Conservation (phyloP, 2,888 invertebrate species). For the Griposia aprilina region DNA sequence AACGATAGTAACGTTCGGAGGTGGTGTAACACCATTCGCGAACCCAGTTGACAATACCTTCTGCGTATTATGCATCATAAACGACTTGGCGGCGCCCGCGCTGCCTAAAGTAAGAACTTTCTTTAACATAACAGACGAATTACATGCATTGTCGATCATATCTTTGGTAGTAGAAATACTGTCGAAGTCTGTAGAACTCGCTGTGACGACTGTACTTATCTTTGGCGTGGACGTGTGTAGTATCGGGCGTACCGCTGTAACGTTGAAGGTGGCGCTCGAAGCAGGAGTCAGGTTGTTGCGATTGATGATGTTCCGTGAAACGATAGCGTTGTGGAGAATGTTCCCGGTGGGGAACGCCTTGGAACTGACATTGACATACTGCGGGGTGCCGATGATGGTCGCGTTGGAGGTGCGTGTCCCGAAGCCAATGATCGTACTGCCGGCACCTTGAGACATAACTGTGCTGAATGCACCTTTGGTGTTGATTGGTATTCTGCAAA, state of each 20-base stretch:
- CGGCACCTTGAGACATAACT: constrained; percentile 88
- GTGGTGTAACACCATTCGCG: constrained; percentile 85
- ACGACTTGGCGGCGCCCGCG: constrained; percentile 85
- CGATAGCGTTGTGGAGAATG: constrained; percentile 88
- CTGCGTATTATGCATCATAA: constrained; percentile 89
- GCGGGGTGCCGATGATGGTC: constrained; percentile 84
- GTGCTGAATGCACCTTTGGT: constrained; percentile 87
- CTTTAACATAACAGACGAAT: constrained; percentile 89
- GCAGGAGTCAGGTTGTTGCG: constrained; percentile 78
- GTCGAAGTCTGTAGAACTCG: constrained; percentile 82
- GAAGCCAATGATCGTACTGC: constrained; percentile 87
- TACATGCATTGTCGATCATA: constrained; percentile 89
- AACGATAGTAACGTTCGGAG: constrained; percentile 88
- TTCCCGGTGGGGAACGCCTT: constrained; percentile 89
- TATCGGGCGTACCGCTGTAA: constrained; percentile 81
- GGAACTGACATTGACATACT: constrained; percentile 87
- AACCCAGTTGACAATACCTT: constrained; percentile 87
- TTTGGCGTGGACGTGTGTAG: constrained; percentile 82
- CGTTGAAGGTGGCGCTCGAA: constrained; percentile 83
- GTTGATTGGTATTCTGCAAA: constrained; percentile 85
- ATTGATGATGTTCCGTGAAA: constrained; percentile 87
- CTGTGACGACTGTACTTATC: constrained; percentile 80
- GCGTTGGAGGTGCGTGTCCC: constrained; percentile 84
- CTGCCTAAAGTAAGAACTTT: constrained; percentile 88
- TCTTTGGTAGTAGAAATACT: constrained; percentile 88